Conservation (phyloP, 2,888 invertebrate genomes). For the Carabus problematicus region DNA sequence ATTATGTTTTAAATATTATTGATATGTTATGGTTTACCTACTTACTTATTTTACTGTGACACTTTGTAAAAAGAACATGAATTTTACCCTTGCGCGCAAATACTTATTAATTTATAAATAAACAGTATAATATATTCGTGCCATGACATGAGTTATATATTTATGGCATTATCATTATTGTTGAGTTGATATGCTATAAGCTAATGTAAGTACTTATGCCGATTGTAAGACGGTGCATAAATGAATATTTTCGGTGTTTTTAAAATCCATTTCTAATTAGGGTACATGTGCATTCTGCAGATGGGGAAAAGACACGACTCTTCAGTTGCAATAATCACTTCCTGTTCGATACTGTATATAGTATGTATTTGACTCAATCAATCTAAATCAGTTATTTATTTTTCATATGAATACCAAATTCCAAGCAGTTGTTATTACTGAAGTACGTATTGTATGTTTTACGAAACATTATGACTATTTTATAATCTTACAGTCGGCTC, state of each 20-base stretch:
- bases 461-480: background rate
- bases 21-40: slow-evolving; percentile 19
- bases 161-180: no score
- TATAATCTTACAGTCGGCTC: slow-evolving; percentile 19
- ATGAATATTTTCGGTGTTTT: no score
- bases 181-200: no score
- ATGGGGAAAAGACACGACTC: no score
- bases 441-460: background rate
- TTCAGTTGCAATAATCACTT: no score
- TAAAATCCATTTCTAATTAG: no score
- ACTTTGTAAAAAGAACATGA: slow-evolving; percentile 3
- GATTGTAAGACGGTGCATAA: no score
- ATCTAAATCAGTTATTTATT: no score
- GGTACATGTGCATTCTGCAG: no score
- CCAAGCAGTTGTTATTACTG: slow-evolving; percentile 1
- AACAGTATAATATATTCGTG: slow-evolving; percentile 16
- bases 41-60: background rate
- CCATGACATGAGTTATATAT: slow-evolving; percentile 15
- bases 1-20: slow-evolving; percentile 31
- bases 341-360: no score
- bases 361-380: no score
- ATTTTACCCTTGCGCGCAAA: slow-evolving; percentile 12
- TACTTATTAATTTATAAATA: slow-evolving; percentile 30
- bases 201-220: no score
- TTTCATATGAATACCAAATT: background rate